A percentile compares a stretch with the other conserved stretches of the same genome.
Conservation (phyloP, 2,113 vertebrate genomes). For the Callocephalon fimbriatum region DNA sequence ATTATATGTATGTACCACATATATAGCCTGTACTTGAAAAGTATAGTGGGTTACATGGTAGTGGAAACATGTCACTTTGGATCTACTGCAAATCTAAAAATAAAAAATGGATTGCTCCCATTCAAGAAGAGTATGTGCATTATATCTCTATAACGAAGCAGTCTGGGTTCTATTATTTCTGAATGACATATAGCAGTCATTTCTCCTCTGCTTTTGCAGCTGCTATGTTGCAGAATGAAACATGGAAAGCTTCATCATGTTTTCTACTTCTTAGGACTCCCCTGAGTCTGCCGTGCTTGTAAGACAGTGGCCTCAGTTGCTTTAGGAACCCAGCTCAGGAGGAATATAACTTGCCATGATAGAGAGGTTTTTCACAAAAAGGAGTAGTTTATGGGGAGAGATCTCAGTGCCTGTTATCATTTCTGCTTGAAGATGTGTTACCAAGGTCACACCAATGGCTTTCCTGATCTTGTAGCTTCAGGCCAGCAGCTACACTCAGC, state of each 20-base stretch:
- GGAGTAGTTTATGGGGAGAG: neutral
- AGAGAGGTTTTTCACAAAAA: neutral
- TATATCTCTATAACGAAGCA: neutral
- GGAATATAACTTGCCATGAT: neutral
- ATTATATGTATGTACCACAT: neutral
- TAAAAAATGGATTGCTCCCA: neutral
- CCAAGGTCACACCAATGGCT: neutral
- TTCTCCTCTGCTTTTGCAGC: neutral
- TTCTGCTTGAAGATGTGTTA: neutral
- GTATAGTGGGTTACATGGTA: neutral
- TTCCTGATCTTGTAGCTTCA: neutral
- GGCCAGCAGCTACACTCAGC: neutral
- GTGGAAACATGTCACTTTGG: neutral
- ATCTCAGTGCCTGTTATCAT: neutral
- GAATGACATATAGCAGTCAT: neutral
- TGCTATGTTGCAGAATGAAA: neutral
- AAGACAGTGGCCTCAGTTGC: neutral
- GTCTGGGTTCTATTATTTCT: neutral
- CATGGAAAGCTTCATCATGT: neutral
- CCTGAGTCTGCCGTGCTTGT: neutral
- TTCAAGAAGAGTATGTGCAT: neutral
- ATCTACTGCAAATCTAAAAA: neutral
- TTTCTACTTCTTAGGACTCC: neutral
- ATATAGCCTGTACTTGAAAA: neutral
- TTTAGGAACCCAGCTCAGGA: neutral